These are phyloP conservation scores for Cheracebus regulus DNA, from an alignment of 2,797 vertebrate genomes.

Conservation along the genomic window DNA sequence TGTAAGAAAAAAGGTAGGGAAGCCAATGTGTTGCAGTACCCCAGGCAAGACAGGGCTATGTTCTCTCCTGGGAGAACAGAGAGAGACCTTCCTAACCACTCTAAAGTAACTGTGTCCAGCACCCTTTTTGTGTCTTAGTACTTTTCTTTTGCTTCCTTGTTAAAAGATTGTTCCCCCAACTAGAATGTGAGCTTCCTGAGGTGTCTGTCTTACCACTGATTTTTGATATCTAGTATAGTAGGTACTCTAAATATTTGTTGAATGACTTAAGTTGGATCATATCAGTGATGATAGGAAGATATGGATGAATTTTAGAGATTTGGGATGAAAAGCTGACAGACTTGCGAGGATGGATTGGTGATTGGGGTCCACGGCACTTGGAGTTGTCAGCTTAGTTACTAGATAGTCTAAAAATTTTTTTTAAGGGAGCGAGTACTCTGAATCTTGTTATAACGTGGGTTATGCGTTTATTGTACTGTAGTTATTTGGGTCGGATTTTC, in stretches of 20 bases:
- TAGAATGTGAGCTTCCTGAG: background rate
- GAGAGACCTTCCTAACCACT: background rate
- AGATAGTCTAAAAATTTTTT: background rate
- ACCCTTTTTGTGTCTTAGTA: background rate
- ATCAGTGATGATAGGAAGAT: background rate
- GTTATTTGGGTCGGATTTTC: slow-evolving; percentile 4
- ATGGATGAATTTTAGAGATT: background rate
- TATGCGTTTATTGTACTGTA: background rate
- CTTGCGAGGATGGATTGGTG: background rate
- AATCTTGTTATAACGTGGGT: background rate
- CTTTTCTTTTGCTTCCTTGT: background rate
- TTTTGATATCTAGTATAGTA: background rate
- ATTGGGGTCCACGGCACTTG: background rate
- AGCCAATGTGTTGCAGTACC: background rate
- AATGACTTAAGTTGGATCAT: slow-evolving; percentile 24
- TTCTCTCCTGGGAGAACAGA: background rate
- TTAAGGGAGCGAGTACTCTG: background rate
- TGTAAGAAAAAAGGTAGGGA: background rate
- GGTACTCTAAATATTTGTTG: background rate
- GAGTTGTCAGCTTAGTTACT: background rate
- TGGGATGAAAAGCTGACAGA: background rate
- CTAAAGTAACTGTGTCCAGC: background rate
- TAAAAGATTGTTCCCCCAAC: background rate
- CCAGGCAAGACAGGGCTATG: background rate
- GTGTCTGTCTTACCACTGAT: background rate